Conservation (phyloP, 1,140 invertebrate genomes). For the Lasioglossum baleicum region DNA sequence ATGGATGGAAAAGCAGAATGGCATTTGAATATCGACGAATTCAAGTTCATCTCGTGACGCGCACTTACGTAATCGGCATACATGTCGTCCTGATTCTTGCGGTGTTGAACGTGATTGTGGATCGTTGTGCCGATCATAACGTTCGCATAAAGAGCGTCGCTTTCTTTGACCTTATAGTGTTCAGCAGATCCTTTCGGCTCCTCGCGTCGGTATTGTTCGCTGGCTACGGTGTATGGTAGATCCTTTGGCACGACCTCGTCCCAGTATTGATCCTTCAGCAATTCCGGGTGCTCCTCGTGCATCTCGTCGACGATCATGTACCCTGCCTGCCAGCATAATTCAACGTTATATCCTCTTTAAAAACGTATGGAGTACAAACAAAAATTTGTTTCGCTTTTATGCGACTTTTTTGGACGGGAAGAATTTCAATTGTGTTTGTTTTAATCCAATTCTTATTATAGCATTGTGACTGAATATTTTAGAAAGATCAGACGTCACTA, state of each 20-base stretch:
- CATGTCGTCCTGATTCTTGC: constrained; percentile 87
- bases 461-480: no score
- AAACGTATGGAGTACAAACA: no score
- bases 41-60: constrained; percentile 24
- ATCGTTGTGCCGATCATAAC: constrained; percentile 79
- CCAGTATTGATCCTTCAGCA: constrained; percentile 94
- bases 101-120: constrained; percentile 79
- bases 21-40: constrained; percentile 5
- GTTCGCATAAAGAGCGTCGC: constrained; percentile 90
- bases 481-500: no score
- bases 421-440: no score
- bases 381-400: no score
- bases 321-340: constrained; percentile 83
- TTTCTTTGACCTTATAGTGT: constrained; percentile 90
- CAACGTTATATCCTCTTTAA: no score
- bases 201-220: constrained; percentile 88
- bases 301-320: constrained; percentile 96
- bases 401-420: no score
- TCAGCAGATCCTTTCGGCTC: constrained; percentile 92
- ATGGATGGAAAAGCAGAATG: not conserved
- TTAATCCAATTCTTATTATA: no score
- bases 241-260: constrained; percentile 94
- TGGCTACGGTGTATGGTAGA: constrained; percentile 91
- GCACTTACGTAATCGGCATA: constrained; percentile 91
- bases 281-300: constrained; percentile 93